Evolutionary conservation across 2,797 vertebrate genomes (phyloP), one percentile per base, ranked within the genome.

Genomic region (Molothrus aeneus): DNA sequence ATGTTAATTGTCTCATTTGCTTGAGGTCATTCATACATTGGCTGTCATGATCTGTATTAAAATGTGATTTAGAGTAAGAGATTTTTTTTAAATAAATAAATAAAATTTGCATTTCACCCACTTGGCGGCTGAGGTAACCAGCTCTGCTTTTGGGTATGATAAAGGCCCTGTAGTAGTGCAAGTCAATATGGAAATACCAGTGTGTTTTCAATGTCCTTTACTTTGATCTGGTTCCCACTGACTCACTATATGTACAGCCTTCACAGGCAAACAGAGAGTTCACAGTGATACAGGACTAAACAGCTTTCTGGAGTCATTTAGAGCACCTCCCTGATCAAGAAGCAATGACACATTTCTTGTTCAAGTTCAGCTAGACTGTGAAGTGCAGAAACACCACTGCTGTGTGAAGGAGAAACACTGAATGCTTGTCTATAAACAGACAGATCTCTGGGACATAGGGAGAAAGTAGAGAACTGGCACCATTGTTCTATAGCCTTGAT

Each of bases 321-420:
- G 10, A 56, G 43, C 21, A 73, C 34, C 38, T 66, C 7, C 24
- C 17, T 61, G 54, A 73, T 6, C 38, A 86, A 59, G 17, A n/a
- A 63, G 24, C 15, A 51, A 42, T 1, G 6, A 25, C 1, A 4
- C 2, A 53, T 68, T 50, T 54, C 4, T 2, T 60, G n/a, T 21
- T 71, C 31, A 71, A 60, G 20, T 14, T 93, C 51, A 82, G 42
- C 28, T 25, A 17, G 48, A 38, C 24, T 29, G 28, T 28, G 17
- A 42, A 73, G 56, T 50, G 54, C 18, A 65, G 75, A 72, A 88
- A 79, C 1, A 3, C 19, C 5, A 3, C 24, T 54, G 31, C 38
- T 19, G 7, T 11, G 21, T 88, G 51, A 73, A 78, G 43, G 12
- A 61, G n/a, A 65, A 71, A 47, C 13, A 38, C 7, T 14, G 36